phyloP scores from a whole-genome alignment of 2,797 vertebrate genomes.

The Coilia nasus region DNA sequence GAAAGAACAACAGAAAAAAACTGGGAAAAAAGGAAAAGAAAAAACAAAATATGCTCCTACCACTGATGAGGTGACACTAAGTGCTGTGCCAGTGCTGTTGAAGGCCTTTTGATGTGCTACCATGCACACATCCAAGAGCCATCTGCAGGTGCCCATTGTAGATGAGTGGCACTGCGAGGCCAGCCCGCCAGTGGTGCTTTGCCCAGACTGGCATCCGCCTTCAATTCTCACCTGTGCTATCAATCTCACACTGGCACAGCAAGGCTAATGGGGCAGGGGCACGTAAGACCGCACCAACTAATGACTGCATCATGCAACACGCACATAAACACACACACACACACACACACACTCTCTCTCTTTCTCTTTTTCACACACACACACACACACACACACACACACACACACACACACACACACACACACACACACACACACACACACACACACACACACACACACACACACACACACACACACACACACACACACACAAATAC shows the following conservation, averaged over 20 bases:
- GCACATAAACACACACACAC: background rate
- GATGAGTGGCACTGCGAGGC: background rate
- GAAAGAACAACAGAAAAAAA: too few relatives aligned
- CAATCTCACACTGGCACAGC: too few relatives aligned
- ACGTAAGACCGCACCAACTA: too few relatives aligned
- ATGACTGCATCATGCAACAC: background rate
- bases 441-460: background rate
- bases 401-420: conserved; percentile 1
- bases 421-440: background rate
- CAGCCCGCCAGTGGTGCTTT: too few relatives aligned
- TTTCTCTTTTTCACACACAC: too few relatives aligned
- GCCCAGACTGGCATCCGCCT: too few relatives aligned
- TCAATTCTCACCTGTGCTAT: too few relatives aligned
- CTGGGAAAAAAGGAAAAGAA: background rate
- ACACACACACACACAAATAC: background rate
- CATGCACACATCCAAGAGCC: background rate
- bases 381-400: background rate
- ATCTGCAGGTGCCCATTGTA: too few relatives aligned
- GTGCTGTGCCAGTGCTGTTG: background rate
- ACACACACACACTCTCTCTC: conserved; percentile 16
- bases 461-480: background rate
- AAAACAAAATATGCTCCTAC: background rate
- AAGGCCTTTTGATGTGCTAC: background rate
- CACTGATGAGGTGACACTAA: background rate
- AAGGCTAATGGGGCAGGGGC: too few relatives aligned